Base-by-base conservation (phyloP, 92 coral and sea anemone species). In the Plumapathes pennacea region DNA sequence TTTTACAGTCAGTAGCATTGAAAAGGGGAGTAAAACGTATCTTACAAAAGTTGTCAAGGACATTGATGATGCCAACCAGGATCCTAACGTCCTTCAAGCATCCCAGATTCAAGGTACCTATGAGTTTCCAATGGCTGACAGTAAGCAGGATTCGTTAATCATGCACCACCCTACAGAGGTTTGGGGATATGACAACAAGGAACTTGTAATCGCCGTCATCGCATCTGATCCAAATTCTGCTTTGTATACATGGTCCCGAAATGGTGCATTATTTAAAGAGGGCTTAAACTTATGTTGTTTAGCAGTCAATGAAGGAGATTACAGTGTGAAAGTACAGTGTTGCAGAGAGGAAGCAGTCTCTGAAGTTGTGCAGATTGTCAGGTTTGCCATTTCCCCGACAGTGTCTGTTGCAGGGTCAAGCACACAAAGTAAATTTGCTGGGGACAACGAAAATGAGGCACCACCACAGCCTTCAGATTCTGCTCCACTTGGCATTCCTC, bases 131-230 rank as follows among this genome's bases (percentile, higher is more conserved):
- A n/a, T n/a, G n/a, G n/a, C n/a, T n/a, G n/a, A n/a, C n/a, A n/a
- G n/a, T n/a, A n/a, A n/a, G n/a, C n/a, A n/a, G n/a, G n/a, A n/a
- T n/a, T n/a, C n/a, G n/a, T n/a, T n/a, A n/a, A 73, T 79, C 45
- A 19, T 79, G 3, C 86, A 79, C 34, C 69, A 57, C 17, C 83
- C 83, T 1, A 78, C 81, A 1, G 83, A 85, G 55, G 44, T 85
- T 3, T 85, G 83, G 86, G 86, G 80, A 9, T 85, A 79, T 48
- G 91, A 79, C 36, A 56, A 32, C 1, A 50, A 65, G 13, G 31
- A 39, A 42, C 68, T 80, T 3, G 51, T 74, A 9, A 37, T 80
- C 31, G 86, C 69, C 15, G 80, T 85, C 12, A 83, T 85, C 1
- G 61, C 86, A 19, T 72, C 78, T 2, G 78, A 67, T 47, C 71